Percentiles rank a stretch among this genome's conserved stretches.
Evolutionary conservation across 2,113 vertebrate genomes (phyloP).

Genomic region (Solenodon paradoxus): DNA sequence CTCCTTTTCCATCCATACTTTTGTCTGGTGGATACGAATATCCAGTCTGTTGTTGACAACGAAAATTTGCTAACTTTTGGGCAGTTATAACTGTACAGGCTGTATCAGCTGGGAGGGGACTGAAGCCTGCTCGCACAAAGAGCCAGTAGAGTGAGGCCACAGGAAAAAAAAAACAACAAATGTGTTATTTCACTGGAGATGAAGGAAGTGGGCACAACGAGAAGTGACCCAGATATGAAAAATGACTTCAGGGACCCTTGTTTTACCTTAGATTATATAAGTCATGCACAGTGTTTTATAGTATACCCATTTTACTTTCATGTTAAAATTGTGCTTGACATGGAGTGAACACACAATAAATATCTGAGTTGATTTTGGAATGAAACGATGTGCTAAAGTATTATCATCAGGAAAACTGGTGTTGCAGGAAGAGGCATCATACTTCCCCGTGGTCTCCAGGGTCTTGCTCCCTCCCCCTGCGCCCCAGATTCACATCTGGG

Average conservation of each 20-base stretch:
- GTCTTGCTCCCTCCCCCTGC: neutral
- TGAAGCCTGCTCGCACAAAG: neutral
- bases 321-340: conserved; percentile 20
- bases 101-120: neutral
- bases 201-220: neutral
- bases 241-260: neutral
- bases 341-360: neutral
- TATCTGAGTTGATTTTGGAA: neutral
- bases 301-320: neutral
- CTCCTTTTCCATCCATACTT: neutral
- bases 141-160: neutral
- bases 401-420: neutral
- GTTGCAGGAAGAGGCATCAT: neutral
- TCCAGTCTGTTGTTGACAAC: neutral
- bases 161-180: neutral
- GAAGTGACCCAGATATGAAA: neutral
- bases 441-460: neutral
- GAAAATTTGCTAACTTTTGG: neutral
- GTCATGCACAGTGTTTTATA: neutral
- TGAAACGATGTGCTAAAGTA: neutral
- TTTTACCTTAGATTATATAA: neutral
- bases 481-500: neutral
- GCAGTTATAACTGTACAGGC: neutral
- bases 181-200: neutral
- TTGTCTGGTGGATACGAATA: neutral